A percentile compares a stretch with the other conserved stretches of the same genome.
Conservation (phyloP, 2,888 invertebrate genomes). For the Itoplectis maculator region DNA sequence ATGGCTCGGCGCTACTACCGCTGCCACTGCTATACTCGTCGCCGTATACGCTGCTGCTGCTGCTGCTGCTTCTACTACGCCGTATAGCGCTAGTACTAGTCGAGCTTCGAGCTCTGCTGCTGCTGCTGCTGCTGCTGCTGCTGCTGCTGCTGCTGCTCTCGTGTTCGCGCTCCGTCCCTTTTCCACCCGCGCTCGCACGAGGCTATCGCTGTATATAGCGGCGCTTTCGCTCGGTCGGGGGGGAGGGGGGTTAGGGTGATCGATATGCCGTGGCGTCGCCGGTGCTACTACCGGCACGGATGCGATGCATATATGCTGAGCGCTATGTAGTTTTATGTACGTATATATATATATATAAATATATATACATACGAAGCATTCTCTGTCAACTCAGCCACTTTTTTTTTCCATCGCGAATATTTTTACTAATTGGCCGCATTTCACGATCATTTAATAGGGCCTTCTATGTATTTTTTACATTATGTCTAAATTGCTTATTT, state of each 20-base stretch:
- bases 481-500: too few species aligned
- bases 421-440: too few species aligned
- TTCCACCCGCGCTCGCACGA: conserved; percentile 7
- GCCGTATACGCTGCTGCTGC: conserved; percentile 3
- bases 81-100: conserved; percentile 24
- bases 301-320: conserved; percentile 43
- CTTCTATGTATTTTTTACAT: too few species aligned
- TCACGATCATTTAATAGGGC: too few species aligned
- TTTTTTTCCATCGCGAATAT: too few species aligned
- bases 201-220: conserved; percentile 19
- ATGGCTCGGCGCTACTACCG: conserved; percentile 39
- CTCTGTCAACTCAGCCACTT: not conserved
- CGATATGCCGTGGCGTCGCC: conserved; percentile 68
- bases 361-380: not conserved
- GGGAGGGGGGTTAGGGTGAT: conserved; percentile 55
- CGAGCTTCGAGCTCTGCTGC: conserved; percentile 54
- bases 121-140: too few species aligned
- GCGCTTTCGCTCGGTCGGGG: conserved; percentile 40
- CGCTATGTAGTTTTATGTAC: not conserved
- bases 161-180: conserved; percentile 41
- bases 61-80: conserved; percentile 6
- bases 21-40: conserved; percentile 21
- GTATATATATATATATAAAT: not conserved
- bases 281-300: conserved; percentile 56
- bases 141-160: too few species aligned